Percentiles rank a stretch among this genome's conserved stretches.
Evolutionary conservation across 2,113 vertebrate genomes (phyloP).

Genomic region (Perca flavescens): DNA sequence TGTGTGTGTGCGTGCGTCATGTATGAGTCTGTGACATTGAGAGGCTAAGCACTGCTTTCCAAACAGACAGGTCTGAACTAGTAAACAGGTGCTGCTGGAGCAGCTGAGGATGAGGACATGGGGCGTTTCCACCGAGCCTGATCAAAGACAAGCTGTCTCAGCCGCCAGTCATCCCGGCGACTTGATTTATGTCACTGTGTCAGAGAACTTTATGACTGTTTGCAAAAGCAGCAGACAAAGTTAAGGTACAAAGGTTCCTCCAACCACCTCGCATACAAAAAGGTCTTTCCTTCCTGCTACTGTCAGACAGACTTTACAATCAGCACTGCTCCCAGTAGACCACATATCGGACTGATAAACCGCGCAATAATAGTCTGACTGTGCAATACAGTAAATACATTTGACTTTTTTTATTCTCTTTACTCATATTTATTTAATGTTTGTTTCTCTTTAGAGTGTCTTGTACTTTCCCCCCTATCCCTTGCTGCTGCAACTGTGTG

Average conservation of each 20-base stretch:
- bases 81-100: conserved; percentile 90
- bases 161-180: conserved; percentile 82
- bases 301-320: too few species aligned
- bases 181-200: conserved; percentile 82
- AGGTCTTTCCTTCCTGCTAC: too few species aligned
- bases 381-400: too few species aligned
- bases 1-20: conserved; percentile 55
- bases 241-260: conserved; percentile 45
- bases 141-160: conserved; percentile 88
- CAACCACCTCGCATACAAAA: conserved; percentile 6
- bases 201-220: conserved; percentile 69
- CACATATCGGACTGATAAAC: too few species aligned
- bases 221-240: conserved; percentile 57
- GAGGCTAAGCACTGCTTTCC: conserved; percentile 61
- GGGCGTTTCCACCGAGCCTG: conserved; percentile 84
- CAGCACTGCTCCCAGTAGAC: too few species aligned
- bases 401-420: too few species aligned
- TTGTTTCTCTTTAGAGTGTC: too few species aligned
- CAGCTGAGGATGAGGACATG: conserved; percentile 83
- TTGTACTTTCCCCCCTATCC: too few species aligned
- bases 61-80: conserved; percentile 87
- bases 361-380: too few species aligned
- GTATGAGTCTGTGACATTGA: conserved; percentile 63
- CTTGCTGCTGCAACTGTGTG: too few species aligned
- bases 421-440: too few species aligned